These are phyloP conservation scores for Prosapia bicincta DNA, from an alignment of 2,888 invertebrate species.

Conservation along the genomic window DNA sequence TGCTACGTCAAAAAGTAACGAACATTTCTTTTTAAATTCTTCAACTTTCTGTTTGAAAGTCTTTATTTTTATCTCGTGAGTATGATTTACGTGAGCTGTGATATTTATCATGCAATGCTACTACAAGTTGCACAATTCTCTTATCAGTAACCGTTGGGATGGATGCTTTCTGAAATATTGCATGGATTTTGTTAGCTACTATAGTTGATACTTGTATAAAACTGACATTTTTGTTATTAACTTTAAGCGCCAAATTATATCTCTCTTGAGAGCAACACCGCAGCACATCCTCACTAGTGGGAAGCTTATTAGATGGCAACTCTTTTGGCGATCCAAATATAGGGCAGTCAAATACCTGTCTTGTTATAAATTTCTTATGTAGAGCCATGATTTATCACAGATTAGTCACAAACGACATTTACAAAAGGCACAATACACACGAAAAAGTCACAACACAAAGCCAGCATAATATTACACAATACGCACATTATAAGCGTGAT, in stretches of 20 bases:
- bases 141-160: constrained; percentile 7
- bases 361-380: neutral
- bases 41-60: neutral
- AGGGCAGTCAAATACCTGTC: neutral
- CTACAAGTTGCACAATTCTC: neutral
- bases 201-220: neutral
- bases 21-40: neutral
- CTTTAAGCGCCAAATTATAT: constrained; percentile 13
- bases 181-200: neutral
- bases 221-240: constrained; percentile 11
- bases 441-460: neutral
- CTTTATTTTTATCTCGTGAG: neutral
- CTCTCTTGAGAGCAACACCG: no score
- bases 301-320: neutral
- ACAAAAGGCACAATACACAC: no score
- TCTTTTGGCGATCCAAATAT: no score
- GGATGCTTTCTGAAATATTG: neutral
- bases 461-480: neutral
- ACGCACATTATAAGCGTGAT: neutral
- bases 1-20: neutral
- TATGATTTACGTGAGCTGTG: neutral
- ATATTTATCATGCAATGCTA: neutral
- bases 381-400: neutral
- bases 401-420: no score
- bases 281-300: neutral